Evolutionary conservation across 2,888 invertebrate species (phyloP).

Genomic region (Antheraea yamamai): DNA sequence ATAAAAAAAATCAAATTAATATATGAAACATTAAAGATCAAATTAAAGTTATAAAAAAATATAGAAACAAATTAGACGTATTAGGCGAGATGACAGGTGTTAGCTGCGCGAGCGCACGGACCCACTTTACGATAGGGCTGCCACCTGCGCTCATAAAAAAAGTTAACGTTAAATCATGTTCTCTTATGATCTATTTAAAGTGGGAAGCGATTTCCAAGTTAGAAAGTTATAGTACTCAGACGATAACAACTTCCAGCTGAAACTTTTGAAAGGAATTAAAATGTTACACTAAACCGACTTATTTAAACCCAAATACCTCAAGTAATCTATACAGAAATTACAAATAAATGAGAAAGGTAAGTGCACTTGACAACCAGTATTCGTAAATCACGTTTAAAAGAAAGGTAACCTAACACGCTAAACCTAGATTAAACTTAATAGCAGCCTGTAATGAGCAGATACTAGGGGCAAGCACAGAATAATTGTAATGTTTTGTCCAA

Average conservation of each 20-base stretch:
- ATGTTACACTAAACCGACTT: not conserved
- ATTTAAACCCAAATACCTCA: not conserved
- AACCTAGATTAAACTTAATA: no score
- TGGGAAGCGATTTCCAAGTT: not conserved
- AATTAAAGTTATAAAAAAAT: not conserved
- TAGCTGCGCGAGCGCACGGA: constrained; percentile 31
- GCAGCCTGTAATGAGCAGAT: no score
- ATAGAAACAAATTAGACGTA: constrained; percentile 3
- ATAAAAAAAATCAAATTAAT: constrained; percentile 20
- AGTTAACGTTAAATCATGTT: not conserved
- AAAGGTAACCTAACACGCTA: no score
- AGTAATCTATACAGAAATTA: not conserved
- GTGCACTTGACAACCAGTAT: not conserved
- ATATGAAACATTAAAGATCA: not conserved
- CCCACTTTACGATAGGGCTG: constrained; percentile 18
- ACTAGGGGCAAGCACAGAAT: no score
- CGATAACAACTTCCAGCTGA: not conserved
- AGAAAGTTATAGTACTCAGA: not conserved
- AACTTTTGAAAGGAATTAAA: not conserved
- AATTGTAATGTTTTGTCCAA: no score
- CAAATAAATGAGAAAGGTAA: not conserved
- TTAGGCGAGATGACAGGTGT: constrained; percentile 35
- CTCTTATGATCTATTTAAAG: not conserved
- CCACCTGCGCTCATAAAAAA: constrained; percentile 18
- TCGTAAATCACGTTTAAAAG: no score